Percentiles rank a stretch among this genome's conserved stretches.
Evolutionary conservation across 2,888 invertebrate species (phyloP).

Genomic region (Odontocerum albicorne): DNA sequence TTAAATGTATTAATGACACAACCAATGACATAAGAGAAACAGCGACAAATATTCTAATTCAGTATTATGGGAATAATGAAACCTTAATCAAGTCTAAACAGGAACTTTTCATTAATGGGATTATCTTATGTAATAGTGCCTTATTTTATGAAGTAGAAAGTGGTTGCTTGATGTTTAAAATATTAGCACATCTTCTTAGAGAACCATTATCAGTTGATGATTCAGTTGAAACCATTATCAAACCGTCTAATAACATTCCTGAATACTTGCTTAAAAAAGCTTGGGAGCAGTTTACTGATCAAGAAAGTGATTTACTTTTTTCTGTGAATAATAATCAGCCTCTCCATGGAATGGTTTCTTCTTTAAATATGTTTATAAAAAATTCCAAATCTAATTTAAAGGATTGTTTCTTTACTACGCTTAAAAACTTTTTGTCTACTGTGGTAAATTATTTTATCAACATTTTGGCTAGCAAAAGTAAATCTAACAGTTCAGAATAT

Average conservation of each 20-base stretch:
- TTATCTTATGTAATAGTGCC: conserved; percentile 56
- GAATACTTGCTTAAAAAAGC: conserved; percentile 42
- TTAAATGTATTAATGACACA: conserved; percentile 59
- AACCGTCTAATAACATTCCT: conserved; percentile 39
- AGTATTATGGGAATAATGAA: conserved; percentile 49
- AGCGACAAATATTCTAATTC: conserved; percentile 53
- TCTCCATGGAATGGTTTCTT: conserved; percentile 52
- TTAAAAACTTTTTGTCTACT: conserved; percentile 39
- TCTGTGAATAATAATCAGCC: conserved; percentile 56
- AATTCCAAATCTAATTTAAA: conserved; percentile 35
- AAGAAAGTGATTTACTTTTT: conserved; percentile 50
- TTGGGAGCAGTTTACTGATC: conserved; percentile 39
- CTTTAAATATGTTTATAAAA: conserved; percentile 44
- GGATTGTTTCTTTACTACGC: conserved; percentile 2
- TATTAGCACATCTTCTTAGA: conserved; percentile 46
- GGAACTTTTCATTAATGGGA: conserved; percentile 47
- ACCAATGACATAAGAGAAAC: conserved; percentile 64
- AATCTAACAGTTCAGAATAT: conserved; percentile 42
- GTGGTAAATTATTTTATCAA: conserved; percentile 40
- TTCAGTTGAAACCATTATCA: neutral
- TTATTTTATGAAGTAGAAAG: conserved; percentile 65
- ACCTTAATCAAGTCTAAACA: conserved; percentile 41
- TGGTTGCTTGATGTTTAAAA: conserved; percentile 58
- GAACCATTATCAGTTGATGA: conserved; percentile 1
- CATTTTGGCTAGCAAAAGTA: conserved; percentile 42